Percentiles rank a stretch among this genome's conserved stretches.
These are phyloP conservation scores for Grammomys surdaster DNA, from an alignment of 2,113 vertebrate species.

Conservation along the genomic window DNA sequence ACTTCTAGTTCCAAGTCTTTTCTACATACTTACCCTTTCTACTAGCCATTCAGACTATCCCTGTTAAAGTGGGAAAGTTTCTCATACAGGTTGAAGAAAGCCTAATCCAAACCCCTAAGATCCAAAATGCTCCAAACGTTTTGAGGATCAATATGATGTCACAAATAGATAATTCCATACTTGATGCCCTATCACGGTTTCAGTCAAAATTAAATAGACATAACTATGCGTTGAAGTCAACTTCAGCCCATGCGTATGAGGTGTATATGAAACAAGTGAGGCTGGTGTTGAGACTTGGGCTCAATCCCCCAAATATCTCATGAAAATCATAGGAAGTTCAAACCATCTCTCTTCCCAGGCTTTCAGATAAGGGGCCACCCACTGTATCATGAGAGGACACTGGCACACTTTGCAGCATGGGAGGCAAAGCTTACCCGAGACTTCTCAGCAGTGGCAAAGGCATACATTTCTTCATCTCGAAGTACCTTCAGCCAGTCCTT, in stretches of 20 bases:
- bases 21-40: not conserved
- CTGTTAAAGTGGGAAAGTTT: not conserved
- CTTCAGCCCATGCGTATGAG: not conserved
- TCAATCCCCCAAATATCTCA: not conserved
- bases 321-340: not conserved
- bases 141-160: not conserved
- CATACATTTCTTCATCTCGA: conserved; percentile 86
- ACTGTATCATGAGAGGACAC: not conserved
- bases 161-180: not conserved
- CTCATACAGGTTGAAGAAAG: not conserved
- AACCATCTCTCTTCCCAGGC: not conserved
- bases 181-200: too few relatives aligned
- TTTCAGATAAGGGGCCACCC: not conserved
- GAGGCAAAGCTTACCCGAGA: conserved; percentile 85
- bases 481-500: conserved; percentile 88
- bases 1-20: not conserved
- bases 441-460: conserved; percentile 85
- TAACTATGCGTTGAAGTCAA: not conserved
- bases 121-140: not conserved
- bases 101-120: not conserved
- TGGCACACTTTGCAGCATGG: accelerated
- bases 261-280: not conserved
- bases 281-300: not conserved
- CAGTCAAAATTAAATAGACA: not conserved
- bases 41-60: not conserved